Evolutionary conservation across 2,888 invertebrate genomes (phyloP), one percentile per base, ranked within the genome.

Genomic region (Aspidiotus rigidus): DNA sequence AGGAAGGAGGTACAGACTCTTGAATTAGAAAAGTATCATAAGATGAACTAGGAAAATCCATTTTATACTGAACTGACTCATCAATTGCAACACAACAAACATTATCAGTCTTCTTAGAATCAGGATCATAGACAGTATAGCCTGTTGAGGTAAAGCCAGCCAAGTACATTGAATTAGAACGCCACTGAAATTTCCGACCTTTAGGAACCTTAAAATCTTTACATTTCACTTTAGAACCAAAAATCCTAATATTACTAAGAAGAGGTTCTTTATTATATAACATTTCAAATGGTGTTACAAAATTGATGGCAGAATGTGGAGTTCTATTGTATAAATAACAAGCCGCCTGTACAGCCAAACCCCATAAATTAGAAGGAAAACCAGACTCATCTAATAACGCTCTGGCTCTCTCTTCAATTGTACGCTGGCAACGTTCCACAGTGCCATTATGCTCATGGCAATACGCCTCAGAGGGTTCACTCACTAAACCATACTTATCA

Each of bases 381-480:
- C 60, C 40, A 9, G 60, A 28, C 13, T 60, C 60, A 60, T 40
- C 10, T 11, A 60, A n/a, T 13, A 60, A 40, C 9, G 60, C 60
- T 5, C 60, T 7, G 6, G 60, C 40, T 10, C 40, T n/a, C 13
- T 60, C 60, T 8, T 7, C 11, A 39, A 60, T 39, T 9, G 61
- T 61, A 5, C 61, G 61, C 40, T 61, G 10, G 7, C 10, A n/a
- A 7, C 61, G 7, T 61, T 61, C 61, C 10, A 42, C 15, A n/a
- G 42, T 8, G 7, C 61, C 61, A 42, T 61, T 61, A n/a, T 61
- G 61, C 42, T 61, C 42, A 10, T 61, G 61, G 40, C 60, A 60
- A 60, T 60, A 61, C 13, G 56, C n/a, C 16, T 56, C 61, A 17
- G 41, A 61, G 8, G 9, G 11, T 11, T n/a, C 39, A 40, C 16